Evolutionary conservation across 2,888 invertebrate genomes (phyloP).

Genomic region (Nomada ferruginata): DNA sequence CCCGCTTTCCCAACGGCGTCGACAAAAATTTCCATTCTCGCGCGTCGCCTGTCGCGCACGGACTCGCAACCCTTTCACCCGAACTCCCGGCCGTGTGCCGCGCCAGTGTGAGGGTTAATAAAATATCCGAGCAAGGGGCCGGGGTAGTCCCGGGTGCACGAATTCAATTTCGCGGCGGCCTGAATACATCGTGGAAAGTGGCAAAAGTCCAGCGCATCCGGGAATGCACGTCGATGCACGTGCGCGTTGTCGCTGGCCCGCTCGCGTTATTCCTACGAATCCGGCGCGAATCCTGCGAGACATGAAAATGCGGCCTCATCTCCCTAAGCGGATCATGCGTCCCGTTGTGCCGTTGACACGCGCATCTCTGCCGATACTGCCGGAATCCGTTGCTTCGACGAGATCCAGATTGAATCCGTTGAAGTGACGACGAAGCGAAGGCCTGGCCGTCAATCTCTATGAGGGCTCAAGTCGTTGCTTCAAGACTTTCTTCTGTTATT

Average conservation of each 20-base stretch:
- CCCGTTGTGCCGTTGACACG: constrained; percentile 24
- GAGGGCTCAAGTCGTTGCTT: background rate
- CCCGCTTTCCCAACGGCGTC: background rate
- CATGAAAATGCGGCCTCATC: constrained; percentile 63
- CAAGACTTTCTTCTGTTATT: background rate
- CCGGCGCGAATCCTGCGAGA: constrained; percentile 44
- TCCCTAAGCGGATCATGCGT: constrained; percentile 67
- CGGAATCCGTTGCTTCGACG: background rate
- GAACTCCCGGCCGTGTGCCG: background rate
- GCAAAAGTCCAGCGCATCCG: constrained; percentile 49
- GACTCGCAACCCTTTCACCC: background rate
- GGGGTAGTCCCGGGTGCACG: constrained; percentile 20
- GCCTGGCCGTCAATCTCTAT: background rate
- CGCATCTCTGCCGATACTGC: constrained; percentile 12
- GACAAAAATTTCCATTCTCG: background rate
- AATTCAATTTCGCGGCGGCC: constrained; percentile 54
- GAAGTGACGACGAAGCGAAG: background rate
- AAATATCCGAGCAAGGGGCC: constrained; percentile 27
- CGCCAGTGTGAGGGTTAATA: constrained; percentile 19
- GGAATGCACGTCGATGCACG: constrained; percentile 14
- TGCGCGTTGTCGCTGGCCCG: constrained; percentile 4
- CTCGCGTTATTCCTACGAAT: constrained; percentile 45
- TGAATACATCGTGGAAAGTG: constrained; percentile 46
- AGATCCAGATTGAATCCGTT: constrained; percentile 26
- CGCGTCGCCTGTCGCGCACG: background rate